Base-by-base conservation (phyloP, 2,797 vertebrate species). In the Ctenopoma multispine region DNA sequence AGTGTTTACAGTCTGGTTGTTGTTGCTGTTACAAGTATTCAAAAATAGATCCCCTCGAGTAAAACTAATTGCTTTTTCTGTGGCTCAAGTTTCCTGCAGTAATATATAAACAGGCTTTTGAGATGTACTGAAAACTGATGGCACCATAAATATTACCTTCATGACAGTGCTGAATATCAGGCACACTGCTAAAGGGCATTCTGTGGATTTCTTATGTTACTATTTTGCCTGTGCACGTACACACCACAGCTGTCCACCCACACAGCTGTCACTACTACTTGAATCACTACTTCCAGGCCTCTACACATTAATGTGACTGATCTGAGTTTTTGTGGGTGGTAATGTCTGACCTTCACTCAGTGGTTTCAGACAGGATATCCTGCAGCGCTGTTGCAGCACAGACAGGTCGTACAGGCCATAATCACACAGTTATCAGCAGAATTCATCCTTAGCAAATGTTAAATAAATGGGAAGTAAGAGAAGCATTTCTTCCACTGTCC, bases 331-430 rank as follows among this genome's bases (percentile, higher is more conserved):
- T 76, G 75, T 80, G 68, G 85, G 72, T 67, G 82, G 76, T 75
- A 66, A 73, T 59, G 78, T 62, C 24, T 90, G 88, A 89, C 89
- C 86, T 90, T 90, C 83, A 86, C 57, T 79, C 50, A 11, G 38
- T 53, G 67, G 58, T 67, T 55, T 74, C 55, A 64, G 79, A 75
- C 72, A 77, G 41, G 73, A 76, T 68, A 71, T 81, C 83, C 75
- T 66, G 80, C 38, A 81, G 73, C 67, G 77, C 44, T 49, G 69
- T 66, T 67, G 62, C 63, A 70, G 63, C 18, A 1, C 69, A 69
- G 70, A 68, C 70, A 48, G 54, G 57, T 38, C 65, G 48, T 53
- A 40, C 61, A 24, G 48, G 57, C 75, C 66, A 48, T 77, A 64
- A 82, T 85, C 68, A 54, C 58, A 72, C 36, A 59, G 69, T 72